Evolutionary conservation across 2,113 vertebrate species (phyloP).

Genomic region (Sakesphorus luctuosus): DNA sequence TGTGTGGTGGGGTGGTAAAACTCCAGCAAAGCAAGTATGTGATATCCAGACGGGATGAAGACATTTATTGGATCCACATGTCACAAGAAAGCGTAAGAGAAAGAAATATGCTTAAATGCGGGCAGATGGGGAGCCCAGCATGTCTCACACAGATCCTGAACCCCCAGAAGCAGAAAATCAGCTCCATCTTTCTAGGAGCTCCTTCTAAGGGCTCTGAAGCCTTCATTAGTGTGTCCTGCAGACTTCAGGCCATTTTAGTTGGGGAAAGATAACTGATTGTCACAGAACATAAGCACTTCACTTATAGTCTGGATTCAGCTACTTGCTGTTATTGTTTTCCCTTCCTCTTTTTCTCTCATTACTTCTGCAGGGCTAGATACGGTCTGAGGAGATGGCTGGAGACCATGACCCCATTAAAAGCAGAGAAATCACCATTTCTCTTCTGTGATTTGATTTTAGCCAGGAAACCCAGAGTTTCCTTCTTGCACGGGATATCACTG

Average conservation of each 20-base stretch:
- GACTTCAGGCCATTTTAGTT: neutral
- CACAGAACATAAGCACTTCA: neutral
- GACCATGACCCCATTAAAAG: neutral
- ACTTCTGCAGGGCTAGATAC: neutral
- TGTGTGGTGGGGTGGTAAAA: neutral
- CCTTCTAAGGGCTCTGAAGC: neutral
- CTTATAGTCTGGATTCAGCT: neutral
- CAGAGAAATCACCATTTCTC: neutral
- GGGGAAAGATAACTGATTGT: neutral
- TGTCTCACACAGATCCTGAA: neutral
- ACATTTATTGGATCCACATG: slow-evolving; percentile 14
- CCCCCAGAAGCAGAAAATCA: neutral
- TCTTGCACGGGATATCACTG: neutral
- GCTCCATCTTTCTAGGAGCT: neutral
- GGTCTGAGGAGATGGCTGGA: neutral
- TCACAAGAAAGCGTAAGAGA: neutral
- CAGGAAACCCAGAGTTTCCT: neutral
- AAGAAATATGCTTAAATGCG: neutral
- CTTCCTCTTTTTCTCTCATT: neutral
- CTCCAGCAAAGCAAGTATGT: neutral
- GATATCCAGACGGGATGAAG: neutral
- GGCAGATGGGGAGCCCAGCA: neutral
- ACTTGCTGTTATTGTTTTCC: neutral
- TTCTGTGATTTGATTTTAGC: neutral
- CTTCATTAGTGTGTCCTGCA: neutral